Conservation (phyloP, 2,888 invertebrate species). For the Oscheius myriophilus region DNA sequence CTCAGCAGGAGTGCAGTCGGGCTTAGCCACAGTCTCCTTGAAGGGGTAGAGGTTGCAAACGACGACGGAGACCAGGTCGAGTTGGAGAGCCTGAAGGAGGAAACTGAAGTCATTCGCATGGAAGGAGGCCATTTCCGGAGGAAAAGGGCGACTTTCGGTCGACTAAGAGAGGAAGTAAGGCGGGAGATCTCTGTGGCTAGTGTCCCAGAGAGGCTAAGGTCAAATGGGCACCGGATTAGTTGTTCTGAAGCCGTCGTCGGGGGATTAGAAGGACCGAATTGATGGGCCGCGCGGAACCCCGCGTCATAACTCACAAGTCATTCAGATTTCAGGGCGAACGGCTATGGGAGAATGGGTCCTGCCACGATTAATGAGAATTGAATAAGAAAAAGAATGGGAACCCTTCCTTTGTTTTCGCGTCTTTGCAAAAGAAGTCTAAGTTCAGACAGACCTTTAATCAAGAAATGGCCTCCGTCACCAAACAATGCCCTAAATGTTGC, state of each 20-base stretch:
- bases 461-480: background rate
- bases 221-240: constrained; percentile 18
- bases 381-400: background rate
- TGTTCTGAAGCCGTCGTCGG: constrained; percentile 22
- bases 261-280: constrained; percentile 21
- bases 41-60: constrained; percentile 93
- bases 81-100: constrained; percentile 48
- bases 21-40: constrained; percentile 77
- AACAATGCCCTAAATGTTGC: too few species aligned
- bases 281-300: background rate
- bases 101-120: background rate
- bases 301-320: too few species aligned
- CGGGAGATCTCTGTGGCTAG: background rate
- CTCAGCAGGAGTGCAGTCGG: constrained; percentile 83
- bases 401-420: background rate
- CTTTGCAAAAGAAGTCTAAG: background rate
- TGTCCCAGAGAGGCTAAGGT: background rate
- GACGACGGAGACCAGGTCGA: constrained; percentile 76
- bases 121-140: constrained; percentile 16
- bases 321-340: background rate
- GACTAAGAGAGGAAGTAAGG: background rate
- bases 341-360: background rate
- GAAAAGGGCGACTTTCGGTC: background rate
- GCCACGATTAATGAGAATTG: background rate
- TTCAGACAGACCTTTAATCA: background rate